Conservation (phyloP, 2,797 vertebrate genomes). For the Acrossocheilus wenchowensis region DNA sequence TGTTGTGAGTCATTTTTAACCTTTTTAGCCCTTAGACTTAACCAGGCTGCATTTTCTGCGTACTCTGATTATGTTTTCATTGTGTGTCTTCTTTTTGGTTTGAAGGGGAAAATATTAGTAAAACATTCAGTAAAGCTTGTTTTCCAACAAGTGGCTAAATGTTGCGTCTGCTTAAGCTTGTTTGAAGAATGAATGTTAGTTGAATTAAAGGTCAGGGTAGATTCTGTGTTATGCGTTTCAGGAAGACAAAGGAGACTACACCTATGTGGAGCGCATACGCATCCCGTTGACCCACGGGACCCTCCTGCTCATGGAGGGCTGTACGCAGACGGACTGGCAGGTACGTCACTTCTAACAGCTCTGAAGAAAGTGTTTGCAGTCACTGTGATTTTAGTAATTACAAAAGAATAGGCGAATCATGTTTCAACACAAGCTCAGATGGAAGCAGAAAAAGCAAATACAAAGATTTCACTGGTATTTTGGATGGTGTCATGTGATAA, state of each 20-base stretch:
- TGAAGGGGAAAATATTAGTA: not conserved
- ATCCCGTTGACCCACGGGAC: constrained; percentile 89
- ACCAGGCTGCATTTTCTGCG: not conserved
- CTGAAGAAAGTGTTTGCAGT: not conserved
- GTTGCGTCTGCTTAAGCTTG: not conserved
- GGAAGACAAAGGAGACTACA: constrained; percentile 90
- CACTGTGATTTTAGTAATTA: not conserved
- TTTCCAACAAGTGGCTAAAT: not conserved
- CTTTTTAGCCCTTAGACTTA: not conserved
- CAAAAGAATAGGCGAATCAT: not conserved
- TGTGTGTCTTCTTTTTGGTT: not conserved
- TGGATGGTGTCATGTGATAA: not conserved
- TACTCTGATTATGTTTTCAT: not conserved
- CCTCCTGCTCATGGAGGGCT: constrained; percentile 92
- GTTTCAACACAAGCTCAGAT: not conserved
- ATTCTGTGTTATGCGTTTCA: constrained; percentile 61
- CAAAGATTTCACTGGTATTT: not conserved
- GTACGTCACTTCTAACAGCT: constrained; percentile 67
- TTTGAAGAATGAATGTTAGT: not conserved
- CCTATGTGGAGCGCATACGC: constrained; percentile 82
- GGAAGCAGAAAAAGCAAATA: not conserved
- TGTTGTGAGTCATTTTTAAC: not conserved
- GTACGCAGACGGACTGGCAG: constrained; percentile 96
- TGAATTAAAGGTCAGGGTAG: not conserved
- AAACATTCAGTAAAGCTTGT: not conserved